Conservation (phyloP, 2,888 invertebrate genomes). For the Phalera bucephala region DNA sequence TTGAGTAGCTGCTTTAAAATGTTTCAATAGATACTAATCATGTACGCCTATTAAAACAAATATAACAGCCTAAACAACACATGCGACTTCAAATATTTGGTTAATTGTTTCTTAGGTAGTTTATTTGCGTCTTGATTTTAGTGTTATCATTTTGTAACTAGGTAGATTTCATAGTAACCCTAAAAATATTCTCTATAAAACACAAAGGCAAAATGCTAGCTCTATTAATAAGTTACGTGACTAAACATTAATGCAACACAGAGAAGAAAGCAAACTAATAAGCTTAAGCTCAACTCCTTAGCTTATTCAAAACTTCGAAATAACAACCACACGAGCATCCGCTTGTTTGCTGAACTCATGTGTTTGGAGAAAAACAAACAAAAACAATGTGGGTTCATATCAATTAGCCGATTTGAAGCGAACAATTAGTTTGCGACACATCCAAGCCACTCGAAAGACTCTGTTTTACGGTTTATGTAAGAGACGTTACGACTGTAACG, state of each 20-base stretch:
- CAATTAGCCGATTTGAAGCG: slow-evolving; percentile 24
- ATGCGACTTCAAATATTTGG: too few relatives aligned
- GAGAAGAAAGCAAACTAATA: slow-evolving; percentile 16
- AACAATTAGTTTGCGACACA: slow-evolving; percentile 27
- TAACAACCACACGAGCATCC: slow-evolving; percentile 19
- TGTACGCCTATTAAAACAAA: too few relatives aligned
- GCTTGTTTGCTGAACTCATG: slow-evolving; percentile 19
- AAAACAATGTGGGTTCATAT: slow-evolving; percentile 23
- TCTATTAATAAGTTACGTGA: slow-evolving; percentile 5
- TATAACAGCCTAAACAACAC: too few relatives aligned
- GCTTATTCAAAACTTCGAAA: slow-evolving; percentile 22
- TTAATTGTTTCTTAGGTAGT: too few relatives aligned
- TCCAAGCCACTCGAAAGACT: slow-evolving; percentile 26
- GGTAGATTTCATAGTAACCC: too few relatives aligned
- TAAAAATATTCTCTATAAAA: too few relatives aligned
- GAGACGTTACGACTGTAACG: slow-evolving; percentile 12
- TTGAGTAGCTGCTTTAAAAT: too few relatives aligned
- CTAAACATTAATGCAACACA: slow-evolving; percentile 7
- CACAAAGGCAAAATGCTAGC: too few relatives aligned
- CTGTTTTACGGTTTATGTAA: slow-evolving; percentile 30
- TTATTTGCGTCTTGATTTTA: too few relatives aligned
- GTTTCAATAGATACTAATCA: too few relatives aligned
- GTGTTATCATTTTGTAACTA: too few relatives aligned
- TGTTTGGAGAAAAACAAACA: slow-evolving; percentile 21
- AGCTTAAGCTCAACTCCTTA: slow-evolving; percentile 20